Evolutionary conservation across 2,113 vertebrate genomes (phyloP).

Genomic region (Cygnus atratus): DNA sequence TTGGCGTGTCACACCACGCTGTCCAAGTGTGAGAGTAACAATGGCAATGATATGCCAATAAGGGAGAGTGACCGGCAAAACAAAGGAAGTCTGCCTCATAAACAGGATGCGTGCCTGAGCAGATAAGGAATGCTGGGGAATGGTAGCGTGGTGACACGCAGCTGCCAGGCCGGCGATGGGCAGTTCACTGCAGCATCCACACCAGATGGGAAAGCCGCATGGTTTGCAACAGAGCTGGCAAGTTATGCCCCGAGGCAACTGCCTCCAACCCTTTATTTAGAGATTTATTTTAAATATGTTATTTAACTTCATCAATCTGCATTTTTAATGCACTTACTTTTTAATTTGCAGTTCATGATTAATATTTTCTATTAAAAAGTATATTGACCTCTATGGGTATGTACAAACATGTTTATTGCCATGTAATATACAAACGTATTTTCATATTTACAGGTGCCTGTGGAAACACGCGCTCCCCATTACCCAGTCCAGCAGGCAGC

Average conservation of each 20-base stretch:
- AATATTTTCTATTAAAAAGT: neutral
- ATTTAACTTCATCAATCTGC: neutral
- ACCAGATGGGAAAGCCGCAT: neutral
- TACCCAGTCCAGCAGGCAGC: neutral
- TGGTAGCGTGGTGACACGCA: neutral
- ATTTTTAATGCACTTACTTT: neutral
- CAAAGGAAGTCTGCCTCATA: neutral
- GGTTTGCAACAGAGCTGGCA: neutral
- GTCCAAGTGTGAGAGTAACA: neutral
- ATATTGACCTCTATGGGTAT: neutral
- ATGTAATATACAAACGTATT: neutral
- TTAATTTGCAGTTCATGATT: neutral
- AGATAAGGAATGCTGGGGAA: neutral
- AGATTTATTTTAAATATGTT: neutral
- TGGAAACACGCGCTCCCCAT: neutral
- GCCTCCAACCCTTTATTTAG: neutral
- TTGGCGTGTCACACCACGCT: neutral
- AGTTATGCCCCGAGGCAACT: rapidly evolving
- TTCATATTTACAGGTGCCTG: neutral
- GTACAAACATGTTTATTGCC: neutral
- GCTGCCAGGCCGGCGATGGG: rapidly evolving
- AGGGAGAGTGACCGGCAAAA: neutral
- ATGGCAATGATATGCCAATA: neutral
- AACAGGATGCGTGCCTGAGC: neutral
- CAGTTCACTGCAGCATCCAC: neutral